These are phyloP conservation scores for Oxyura jamaicensis DNA, from an alignment of 2,113 vertebrate genomes.

Conservation along the genomic window DNA sequence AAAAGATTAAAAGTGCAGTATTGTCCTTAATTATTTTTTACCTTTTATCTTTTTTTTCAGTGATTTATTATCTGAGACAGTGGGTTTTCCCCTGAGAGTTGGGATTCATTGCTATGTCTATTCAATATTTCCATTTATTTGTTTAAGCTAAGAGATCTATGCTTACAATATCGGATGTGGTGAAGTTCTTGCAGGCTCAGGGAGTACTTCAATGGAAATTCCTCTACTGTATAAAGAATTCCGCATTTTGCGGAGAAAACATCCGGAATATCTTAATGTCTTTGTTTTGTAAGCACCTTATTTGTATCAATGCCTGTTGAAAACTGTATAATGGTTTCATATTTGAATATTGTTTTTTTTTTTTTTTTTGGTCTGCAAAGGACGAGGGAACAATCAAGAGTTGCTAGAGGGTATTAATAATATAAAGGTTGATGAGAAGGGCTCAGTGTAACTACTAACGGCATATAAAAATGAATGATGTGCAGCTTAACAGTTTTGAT, in stretches of 20 bases:
- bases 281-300: conserved; percentile 7
- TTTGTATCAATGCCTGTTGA: conserved; percentile 24
- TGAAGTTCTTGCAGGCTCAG: conserved; percentile 24
- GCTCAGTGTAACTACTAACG: conserved; percentile 3
- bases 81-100: neutral
- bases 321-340: neutral
- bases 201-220: conserved; percentile 25
- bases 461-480: conserved; percentile 47
- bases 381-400: neutral
- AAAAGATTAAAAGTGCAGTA: neutral
- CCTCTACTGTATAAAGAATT: conserved; percentile 3
- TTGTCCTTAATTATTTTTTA: conserved; percentile 53
- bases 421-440: conserved; percentile 13
- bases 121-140: conserved; percentile 15
- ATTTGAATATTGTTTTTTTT: neutral
- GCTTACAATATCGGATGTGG: neutral
- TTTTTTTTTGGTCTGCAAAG: neutral
- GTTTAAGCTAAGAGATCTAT: conserved; percentile 4
- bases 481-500: conserved; percentile 39
- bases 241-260: conserved; percentile 15
- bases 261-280: neutral
- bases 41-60: neutral
- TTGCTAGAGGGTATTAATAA: conserved; percentile 13
- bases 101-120: neutral
- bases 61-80: conserved; percentile 44